A percentile compares a stretch with the other conserved stretches of the same genome.
These are phyloP conservation scores for Tetragonisca angustula DNA, from an alignment of 2,888 invertebrate species.

Conservation along the genomic window DNA sequence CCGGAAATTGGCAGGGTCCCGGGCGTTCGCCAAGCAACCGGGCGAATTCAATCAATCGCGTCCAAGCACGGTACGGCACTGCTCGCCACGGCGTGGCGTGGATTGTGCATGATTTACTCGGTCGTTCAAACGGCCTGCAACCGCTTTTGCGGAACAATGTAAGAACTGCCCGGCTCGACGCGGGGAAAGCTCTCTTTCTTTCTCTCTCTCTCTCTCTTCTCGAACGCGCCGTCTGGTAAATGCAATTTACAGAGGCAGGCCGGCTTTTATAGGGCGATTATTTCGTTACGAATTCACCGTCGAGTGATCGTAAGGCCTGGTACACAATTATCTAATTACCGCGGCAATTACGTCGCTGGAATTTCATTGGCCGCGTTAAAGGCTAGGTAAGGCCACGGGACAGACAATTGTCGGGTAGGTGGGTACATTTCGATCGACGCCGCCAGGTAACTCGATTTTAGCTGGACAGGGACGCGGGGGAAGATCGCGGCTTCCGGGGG, in stretches of 20 bases:
- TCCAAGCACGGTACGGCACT: slow-evolving; percentile 6
- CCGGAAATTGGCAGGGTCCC: slow-evolving; percentile 35
- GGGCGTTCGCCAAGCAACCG: slow-evolving; percentile 8
- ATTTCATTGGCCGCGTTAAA: slow-evolving; percentile 73
- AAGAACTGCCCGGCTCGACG: slow-evolving; percentile 40
- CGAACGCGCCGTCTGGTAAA: slow-evolving; percentile 28
- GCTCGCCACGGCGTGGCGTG: neutral
- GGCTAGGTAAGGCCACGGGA: slow-evolving; percentile 60
- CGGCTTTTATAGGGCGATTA: slow-evolving; percentile 58
- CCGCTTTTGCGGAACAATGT: slow-evolving; percentile 45
- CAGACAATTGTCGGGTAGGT: slow-evolving; percentile 49
- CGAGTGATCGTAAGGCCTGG: slow-evolving; percentile 64
- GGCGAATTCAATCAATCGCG: slow-evolving; percentile 41
- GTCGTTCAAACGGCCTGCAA: slow-evolving; percentile 21
- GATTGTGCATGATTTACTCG: slow-evolving; percentile 13
- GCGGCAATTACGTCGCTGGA: slow-evolving; percentile 71
- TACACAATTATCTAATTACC: slow-evolving; percentile 75
- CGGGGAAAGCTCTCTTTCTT: slow-evolving; percentile 1
- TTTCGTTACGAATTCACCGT: slow-evolving; percentile 70
- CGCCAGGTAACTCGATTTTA: slow-evolving; percentile 71
- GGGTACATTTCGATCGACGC: slow-evolving; percentile 65
- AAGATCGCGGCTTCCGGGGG: slow-evolving; percentile 19
- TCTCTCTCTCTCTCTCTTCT: neutral
- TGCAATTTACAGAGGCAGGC: slow-evolving; percentile 34
- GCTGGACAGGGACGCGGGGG: slow-evolving; percentile 29